Base-by-base conservation (phyloP, 2,113 vertebrate species). In the Lipophrys pholis region DNA sequence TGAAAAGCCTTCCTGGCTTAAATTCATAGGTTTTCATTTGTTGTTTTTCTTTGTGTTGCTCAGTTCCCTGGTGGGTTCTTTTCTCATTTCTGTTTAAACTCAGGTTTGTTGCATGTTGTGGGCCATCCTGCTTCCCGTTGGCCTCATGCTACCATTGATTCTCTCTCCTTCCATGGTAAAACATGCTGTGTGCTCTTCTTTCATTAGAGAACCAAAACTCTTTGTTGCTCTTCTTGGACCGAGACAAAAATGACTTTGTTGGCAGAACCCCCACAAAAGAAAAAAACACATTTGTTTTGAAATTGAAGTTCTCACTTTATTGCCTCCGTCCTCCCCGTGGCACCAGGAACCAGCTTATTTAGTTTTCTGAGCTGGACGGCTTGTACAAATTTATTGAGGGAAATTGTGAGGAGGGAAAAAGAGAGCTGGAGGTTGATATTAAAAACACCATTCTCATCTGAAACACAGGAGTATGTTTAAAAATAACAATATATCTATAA, bases 371-470 rank as follows among this genome's bases (percentile, higher is more conserved):
- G 73, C 54, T 51, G 45, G 53, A 16, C 51, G 38, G 46, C 78
- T 78, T 85, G 69, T 78, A 57, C 57, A 75, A 51, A 78, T 85
- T 51, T 62, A 82, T 72, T 80, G 70, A 75, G 64, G 43, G 60
- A 62, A 82, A 79, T 71, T 15, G 58, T 78, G 42, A 45, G 45
- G 11, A 57, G 14, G n/a, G 1, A 11, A 46, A 60, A 63, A 48
- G 10, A 41, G 53, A 78, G 56, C 59, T 63, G 55, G 51, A 63
- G 68, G 67, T 4, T 49, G 51, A 68, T 83, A 83, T 81, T 81
- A 73, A 73, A 85, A 76, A 78, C 48, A 71, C 69, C 62, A 68
- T 62, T 59, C 61, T 77, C 69, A 65, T 72, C 53, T 72, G 53
- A 57, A 71, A 45, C 41, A 61, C 30, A 64, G 63, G 8, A 43